phyloP scores from a whole-genome alignment of 2,888 invertebrate genomes.

The Nemurella pictetii region DNA sequence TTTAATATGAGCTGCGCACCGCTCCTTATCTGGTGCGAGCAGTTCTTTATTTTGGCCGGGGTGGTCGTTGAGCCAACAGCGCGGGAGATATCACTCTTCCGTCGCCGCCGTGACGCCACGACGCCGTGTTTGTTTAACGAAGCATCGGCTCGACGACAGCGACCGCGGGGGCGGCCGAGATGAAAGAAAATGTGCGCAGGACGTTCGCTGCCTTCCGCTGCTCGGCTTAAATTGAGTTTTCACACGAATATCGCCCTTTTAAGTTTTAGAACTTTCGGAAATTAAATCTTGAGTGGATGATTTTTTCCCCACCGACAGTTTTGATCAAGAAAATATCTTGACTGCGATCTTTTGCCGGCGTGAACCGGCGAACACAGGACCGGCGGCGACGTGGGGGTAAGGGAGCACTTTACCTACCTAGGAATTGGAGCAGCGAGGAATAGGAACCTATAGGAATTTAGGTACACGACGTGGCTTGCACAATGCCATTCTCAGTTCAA shows the following conservation, averaged over 20 bases:
- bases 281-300: not conserved
- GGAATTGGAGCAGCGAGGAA: too few relatives aligned
- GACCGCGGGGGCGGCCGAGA: not conserved
- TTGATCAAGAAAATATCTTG: not conserved
- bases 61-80: not conserved
- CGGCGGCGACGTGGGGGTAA: too few relatives aligned
- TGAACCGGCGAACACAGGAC: not conserved
- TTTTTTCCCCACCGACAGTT: slow-evolving; percentile 6
- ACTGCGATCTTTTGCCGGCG: not conserved
- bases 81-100: too few relatives aligned
- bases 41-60: slow-evolving; percentile 1
- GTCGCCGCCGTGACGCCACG: not conserved
- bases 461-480: not conserved
- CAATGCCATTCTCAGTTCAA: not conserved
- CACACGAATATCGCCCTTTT: not conserved
- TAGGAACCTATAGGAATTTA: not conserved
- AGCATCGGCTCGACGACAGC: not conserved
- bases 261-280: not conserved
- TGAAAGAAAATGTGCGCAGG: not conserved
- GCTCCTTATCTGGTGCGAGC: not conserved
- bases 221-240: not conserved
- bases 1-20: not conserved
- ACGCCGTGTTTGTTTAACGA: not conserved
- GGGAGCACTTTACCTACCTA: too few relatives aligned
- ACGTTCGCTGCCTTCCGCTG: not conserved